Evolutionary conservation across 2,113 vertebrate species (phyloP).

Genomic region (Empidonax traillii): DNA sequence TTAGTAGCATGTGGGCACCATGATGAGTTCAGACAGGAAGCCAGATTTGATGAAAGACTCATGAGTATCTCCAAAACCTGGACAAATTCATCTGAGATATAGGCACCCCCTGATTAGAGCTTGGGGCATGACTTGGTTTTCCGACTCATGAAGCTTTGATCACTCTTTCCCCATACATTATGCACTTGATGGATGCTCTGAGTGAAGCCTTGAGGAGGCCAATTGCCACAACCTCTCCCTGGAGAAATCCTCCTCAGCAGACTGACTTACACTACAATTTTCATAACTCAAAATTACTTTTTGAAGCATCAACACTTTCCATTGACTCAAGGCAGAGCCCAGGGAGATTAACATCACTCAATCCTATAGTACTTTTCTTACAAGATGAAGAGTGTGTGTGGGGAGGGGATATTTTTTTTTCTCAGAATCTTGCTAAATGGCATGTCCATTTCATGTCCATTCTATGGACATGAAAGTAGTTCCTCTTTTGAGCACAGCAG

Average conservation of each 20-base stretch:
- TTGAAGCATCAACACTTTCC: background rate
- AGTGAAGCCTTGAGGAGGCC: background rate
- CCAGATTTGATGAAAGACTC: background rate
- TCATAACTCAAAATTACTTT: background rate
- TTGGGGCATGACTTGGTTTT: background rate
- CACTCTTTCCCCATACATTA: background rate
- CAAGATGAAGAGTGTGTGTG: background rate
- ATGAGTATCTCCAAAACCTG: background rate
- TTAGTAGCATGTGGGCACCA: fast-evolving
- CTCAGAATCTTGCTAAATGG: background rate
- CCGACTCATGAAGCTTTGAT: background rate
- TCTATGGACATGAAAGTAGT: background rate
- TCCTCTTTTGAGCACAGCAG: background rate
- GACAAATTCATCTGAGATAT: background rate
- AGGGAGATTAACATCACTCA: background rate
- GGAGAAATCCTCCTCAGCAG: background rate
- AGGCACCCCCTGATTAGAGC: background rate
- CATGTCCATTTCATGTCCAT: too few relatives aligned
- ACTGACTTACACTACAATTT: background rate
- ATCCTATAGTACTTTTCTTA: background rate
- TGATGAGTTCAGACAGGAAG: background rate
- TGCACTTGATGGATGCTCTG: fast-evolving
- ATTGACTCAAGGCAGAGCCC: background rate
- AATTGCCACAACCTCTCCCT: background rate
- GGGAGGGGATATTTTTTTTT: background rate